Base-by-base conservation (phyloP, 2,888 invertebrate species). In the Hypomecis punctinalis region DNA sequence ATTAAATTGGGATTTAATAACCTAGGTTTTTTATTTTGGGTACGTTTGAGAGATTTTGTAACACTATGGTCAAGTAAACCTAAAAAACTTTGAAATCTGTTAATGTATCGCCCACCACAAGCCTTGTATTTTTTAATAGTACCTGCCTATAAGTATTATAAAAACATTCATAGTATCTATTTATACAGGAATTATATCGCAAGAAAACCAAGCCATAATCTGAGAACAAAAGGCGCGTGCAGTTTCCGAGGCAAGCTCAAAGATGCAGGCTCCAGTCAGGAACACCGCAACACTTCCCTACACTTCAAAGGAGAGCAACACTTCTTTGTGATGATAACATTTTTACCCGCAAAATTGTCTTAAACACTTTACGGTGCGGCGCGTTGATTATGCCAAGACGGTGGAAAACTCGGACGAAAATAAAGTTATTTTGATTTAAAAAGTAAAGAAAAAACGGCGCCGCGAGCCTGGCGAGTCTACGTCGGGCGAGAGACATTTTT, bases 341-440 rank as follows among this genome's bases (percentile, higher is more conserved):
- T 87, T 84, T 84, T 75, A 71, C 76, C 84, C 82, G 76, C 84
- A 83, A 90, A 87, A 85, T 87, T 87, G 82, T 86, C 86, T 88
- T 87, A 87, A 90, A 89, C 88, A 86, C 86, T 89, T 88, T 83
- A 82, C 78, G 79, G 72, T 57, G 71, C 70, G 76, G 79, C 76
- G 80, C 85, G 85, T 86, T 89, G 86, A 90, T 90, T 90, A 89
- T 88, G 86, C 84, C 81, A 86, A 88, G 87, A 85, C 80, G 84
- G 87, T 79, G 74, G 81, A 83, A 85, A 88, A 89, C 83, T 87
- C 83, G 66, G 85, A 81, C 81, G 80, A 87, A 89, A 90, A 89
- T 86, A 84, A 90, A 90, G 86, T 88, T 90, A 89, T 91, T 90
- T 89, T 84, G 84, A 89, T 88, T 90, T 89, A 89, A 90, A 91